These are phyloP conservation scores for Ctenomys sociabilis DNA, from an alignment of 2,113 vertebrate genomes.

Conservation along the genomic window DNA sequence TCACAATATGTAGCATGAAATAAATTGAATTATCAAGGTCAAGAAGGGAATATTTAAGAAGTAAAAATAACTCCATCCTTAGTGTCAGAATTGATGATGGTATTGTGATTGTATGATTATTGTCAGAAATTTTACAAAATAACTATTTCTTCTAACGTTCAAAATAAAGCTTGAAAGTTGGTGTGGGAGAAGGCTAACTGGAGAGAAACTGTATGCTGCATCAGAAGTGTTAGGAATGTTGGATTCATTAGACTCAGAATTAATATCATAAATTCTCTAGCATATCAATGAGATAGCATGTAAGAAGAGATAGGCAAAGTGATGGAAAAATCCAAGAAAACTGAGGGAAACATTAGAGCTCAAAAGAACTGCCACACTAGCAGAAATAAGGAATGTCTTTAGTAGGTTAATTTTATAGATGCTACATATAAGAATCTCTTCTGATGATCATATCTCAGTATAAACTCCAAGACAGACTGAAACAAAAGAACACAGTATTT, in stretches of 20 bases:
- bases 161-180: not conserved
- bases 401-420: not conserved
- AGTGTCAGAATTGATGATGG: not conserved
- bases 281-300: no score
- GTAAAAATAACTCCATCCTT: not conserved
- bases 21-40: constrained; percentile 1
- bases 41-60: not conserved
- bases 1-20: not conserved
- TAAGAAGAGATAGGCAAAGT: not conserved
- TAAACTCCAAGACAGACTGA: not conserved
- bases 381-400: not conserved
- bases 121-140: not conserved
- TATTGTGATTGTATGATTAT: not conserved
- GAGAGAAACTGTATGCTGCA: not conserved
- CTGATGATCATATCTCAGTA: not conserved
- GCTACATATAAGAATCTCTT: not conserved
- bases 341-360: not conserved
- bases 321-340: not conserved
- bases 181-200: not conserved
- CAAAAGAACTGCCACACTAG: not conserved
- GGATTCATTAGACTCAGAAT: not conserved
- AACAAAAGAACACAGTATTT: not conserved
- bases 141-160: not conserved
- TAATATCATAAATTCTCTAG: not conserved
- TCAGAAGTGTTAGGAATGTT: not conserved